These are phyloP conservation scores for Coleophora deauratella DNA, from an alignment of 2,888 invertebrate genomes.

Conservation along the genomic window DNA sequence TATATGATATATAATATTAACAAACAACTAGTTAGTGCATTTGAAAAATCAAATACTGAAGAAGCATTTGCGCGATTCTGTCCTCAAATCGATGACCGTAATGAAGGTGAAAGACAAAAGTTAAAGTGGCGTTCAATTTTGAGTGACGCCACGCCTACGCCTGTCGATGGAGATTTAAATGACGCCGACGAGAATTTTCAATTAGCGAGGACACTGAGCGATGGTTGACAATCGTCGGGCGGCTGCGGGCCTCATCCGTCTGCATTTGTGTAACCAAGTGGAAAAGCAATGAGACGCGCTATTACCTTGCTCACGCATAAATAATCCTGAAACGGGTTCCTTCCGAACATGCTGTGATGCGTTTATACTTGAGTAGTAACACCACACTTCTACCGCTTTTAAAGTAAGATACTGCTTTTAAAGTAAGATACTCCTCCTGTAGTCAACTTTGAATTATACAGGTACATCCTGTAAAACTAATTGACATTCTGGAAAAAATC, in stretches of 20 bases:
- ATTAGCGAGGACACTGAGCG: constrained; percentile 69
- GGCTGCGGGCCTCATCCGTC: constrained; percentile 57
- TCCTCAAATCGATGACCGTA: constrained; percentile 20
- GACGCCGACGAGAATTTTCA: constrained; percentile 66
- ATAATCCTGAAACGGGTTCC: constrained; percentile 45
- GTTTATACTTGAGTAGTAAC: constrained; percentile 1
- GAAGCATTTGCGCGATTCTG: constrained; percentile 20
- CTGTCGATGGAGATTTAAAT: constrained; percentile 65
- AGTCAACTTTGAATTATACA: too few relatives aligned
- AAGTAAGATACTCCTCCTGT: too few relatives aligned
- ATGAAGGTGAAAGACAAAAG: constrained; percentile 33
- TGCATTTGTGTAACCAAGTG: constrained; percentile 69
- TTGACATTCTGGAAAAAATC: too few relatives aligned
- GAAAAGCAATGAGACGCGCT: constrained; percentile 68
- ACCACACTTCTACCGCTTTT: too few relatives aligned
- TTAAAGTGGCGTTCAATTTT: constrained; percentile 46
- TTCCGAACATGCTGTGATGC: constrained; percentile 15
- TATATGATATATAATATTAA: too few relatives aligned
- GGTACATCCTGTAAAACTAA: too few relatives aligned
- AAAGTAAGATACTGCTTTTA: too few relatives aligned
- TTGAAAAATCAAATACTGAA: constrained; percentile 20
- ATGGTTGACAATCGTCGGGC: constrained; percentile 65
- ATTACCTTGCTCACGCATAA: constrained; percentile 60
- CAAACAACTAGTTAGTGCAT: background rate
- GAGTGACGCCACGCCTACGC: constrained; percentile 41